These are phyloP conservation scores for Hylia prasina DNA, from an alignment of 2,113 vertebrate genomes.

Conservation along the genomic window DNA sequence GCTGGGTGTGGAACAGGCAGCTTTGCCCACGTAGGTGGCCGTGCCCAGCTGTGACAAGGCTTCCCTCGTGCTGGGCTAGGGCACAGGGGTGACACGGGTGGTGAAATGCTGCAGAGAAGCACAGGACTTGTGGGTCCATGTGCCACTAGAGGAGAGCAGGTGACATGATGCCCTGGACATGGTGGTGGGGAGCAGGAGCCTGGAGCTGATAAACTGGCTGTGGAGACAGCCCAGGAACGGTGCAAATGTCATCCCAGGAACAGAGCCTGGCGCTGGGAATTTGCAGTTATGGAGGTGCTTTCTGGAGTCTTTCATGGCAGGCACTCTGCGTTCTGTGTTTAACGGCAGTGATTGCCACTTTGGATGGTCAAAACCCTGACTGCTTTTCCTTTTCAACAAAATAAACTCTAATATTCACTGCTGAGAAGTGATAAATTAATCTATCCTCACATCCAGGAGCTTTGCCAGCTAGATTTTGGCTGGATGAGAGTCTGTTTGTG, in stretches of 20 bases:
- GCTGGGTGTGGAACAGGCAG: background rate
- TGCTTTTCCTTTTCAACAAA: background rate
- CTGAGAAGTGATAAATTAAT: conserved; percentile 33
- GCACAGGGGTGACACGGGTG: rapidly evolving
- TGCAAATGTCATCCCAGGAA: rapidly evolving
- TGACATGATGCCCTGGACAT: rapidly evolving
- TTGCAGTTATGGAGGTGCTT: background rate
- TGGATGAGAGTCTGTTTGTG: conserved; percentile 37
- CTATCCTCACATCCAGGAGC: conserved; percentile 8
- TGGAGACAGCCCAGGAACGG: rapidly evolving
- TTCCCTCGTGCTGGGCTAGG: background rate
- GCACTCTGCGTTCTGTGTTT: background rate
- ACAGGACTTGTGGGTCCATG: rapidly evolving
- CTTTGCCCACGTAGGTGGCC: background rate
- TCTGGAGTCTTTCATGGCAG: background rate
- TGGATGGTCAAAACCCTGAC: background rate
- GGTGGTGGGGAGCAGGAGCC: background rate
- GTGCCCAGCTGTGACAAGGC: background rate
- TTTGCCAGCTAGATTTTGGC: conserved; percentile 37
- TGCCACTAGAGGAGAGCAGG: background rate
- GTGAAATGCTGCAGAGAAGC: background rate
- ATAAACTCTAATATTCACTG: background rate
- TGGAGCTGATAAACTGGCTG: rapidly evolving
- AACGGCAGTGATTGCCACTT: background rate
- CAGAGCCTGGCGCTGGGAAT: background rate